Conservation (phyloP, 1,140 invertebrate genomes). For the Aphis gossypii region DNA sequence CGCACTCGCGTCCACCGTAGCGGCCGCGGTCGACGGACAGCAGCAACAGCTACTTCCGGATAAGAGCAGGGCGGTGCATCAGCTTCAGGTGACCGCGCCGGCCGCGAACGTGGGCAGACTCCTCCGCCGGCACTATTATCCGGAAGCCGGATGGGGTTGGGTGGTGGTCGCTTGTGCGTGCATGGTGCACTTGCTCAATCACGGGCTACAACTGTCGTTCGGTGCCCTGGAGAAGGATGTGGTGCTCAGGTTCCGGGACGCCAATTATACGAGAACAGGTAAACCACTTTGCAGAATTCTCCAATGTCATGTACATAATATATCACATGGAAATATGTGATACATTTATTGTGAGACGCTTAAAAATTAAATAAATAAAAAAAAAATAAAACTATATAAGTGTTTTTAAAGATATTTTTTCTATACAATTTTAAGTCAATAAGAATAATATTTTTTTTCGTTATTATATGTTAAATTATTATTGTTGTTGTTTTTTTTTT, state of each 20-base stretch:
- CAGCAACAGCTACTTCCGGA: not conserved
- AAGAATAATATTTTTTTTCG: no score
- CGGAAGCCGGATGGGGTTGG: slow-evolving; percentile 84
- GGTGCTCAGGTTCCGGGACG: not conserved
- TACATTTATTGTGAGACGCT: no score
- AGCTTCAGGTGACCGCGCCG: not conserved
- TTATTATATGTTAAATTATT: no score
- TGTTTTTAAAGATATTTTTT: no score
- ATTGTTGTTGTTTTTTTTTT: no score
- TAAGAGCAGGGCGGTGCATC: not conserved
- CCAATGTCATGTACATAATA: not conserved
- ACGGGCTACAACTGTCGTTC: slow-evolving; percentile 71
- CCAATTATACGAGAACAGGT: slow-evolving; percentile 26
- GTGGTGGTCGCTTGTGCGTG: slow-evolving; percentile 73
- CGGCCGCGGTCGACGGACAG: not conserved
- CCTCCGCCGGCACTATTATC: slow-evolving; percentile 73
- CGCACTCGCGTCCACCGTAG: not conserved
- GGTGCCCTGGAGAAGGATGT: slow-evolving; percentile 55
- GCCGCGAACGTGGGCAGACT: slow-evolving; percentile 51
- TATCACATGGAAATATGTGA: no score
- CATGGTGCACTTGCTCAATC: slow-evolving; percentile 72
- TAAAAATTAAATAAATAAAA: no score
- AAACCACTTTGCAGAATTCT: not conserved
- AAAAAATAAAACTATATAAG: no score
- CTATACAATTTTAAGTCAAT: no score